Conservation (phyloP, 2,797 vertebrate species). For the Chiloscyllium punctatum region DNA sequence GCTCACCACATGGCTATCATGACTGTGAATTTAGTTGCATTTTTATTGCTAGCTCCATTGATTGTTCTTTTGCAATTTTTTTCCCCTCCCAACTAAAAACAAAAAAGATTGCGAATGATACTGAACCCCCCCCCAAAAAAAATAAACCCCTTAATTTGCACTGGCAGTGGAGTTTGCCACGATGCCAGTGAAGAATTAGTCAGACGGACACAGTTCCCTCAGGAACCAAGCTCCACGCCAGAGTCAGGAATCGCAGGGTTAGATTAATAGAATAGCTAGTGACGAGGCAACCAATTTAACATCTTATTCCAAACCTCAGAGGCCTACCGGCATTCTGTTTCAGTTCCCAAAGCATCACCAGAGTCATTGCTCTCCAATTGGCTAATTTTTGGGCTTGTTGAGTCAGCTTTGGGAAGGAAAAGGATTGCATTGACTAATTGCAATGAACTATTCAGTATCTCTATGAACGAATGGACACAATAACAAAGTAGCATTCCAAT, state of each 20-base stretch:
- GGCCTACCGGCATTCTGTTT: neutral
- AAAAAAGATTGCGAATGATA: neutral
- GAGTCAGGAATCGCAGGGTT: neutral
- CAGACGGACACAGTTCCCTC: neutral
- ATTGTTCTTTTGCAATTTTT: neutral
- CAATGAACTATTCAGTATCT: neutral
- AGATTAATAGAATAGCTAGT: neutral
- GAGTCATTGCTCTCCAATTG: neutral
- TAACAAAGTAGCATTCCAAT: neutral
- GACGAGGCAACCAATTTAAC: too few species aligned
- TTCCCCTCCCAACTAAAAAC: neutral
- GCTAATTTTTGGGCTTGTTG: neutral
- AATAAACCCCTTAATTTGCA: neutral
- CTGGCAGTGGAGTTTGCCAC: neutral
- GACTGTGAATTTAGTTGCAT: neutral
- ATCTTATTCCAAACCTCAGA: neutral
- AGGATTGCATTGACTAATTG: neutral
- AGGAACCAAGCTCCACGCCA: neutral
- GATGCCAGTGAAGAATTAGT: neutral
- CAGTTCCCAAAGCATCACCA: neutral
- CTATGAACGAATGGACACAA: neutral
- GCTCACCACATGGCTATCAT: neutral
- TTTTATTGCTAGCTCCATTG: neutral
- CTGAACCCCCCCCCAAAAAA: neutral
- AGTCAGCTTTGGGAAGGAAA: neutral